Conservation (phyloP, 2,113 vertebrate species). For the Thunnus thynnus region DNA sequence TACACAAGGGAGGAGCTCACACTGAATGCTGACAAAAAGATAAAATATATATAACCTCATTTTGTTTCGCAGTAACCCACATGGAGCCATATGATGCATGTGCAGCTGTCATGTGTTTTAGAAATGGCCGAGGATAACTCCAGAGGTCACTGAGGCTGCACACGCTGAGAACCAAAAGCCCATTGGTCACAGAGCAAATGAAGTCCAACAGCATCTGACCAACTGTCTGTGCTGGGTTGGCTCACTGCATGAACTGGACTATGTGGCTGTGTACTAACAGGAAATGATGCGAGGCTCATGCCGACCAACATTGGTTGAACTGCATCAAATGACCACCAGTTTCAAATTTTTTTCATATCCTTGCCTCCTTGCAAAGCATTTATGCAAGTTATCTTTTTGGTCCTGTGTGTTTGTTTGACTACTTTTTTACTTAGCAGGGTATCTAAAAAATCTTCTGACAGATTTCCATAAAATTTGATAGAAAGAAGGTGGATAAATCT, state of each 20-base stretch:
- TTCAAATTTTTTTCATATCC: neutral
- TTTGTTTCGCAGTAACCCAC: conserved; percentile 26
- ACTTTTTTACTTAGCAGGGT: neutral
- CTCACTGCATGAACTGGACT: conserved; percentile 44
- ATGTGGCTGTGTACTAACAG: neutral
- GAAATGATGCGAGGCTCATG: conserved; percentile 13
- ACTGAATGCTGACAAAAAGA: conserved; percentile 27
- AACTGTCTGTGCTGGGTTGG: conserved; percentile 56
- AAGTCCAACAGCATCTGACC: conserved; percentile 64
- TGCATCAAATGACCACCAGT: neutral
- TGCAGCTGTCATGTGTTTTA: conserved; percentile 57
- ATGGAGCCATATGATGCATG: conserved; percentile 64
- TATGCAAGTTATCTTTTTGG: neutral
- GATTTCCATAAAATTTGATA: neutral
- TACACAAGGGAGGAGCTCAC: conserved; percentile 24
- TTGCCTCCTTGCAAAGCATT: neutral
- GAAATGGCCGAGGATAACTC: conserved; percentile 51
- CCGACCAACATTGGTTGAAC: conserved; percentile 14
- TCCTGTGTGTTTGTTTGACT: neutral
- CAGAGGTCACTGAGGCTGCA: conserved; percentile 60
- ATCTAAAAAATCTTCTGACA: neutral
- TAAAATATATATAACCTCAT: conserved; percentile 26
- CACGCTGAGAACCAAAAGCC: conserved; percentile 50
- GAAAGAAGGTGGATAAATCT: neutral
- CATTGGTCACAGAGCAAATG: conserved; percentile 60